Conservation (phyloP, 2,113 vertebrate genomes). For the Anhinga anhinga region DNA sequence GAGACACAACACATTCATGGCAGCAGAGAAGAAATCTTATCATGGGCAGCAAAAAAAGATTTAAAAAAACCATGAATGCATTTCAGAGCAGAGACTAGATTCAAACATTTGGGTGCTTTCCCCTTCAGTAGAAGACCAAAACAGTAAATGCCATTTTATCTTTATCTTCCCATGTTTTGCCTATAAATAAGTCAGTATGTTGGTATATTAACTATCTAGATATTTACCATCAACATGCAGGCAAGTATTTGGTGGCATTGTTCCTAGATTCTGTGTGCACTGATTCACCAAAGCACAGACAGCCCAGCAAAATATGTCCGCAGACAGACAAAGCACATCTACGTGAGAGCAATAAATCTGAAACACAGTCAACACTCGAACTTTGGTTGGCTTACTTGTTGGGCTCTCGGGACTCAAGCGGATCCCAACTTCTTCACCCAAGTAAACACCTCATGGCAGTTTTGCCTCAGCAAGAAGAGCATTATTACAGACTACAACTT, state of each 20-base stretch:
- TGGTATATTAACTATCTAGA: background rate
- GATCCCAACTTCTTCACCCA: background rate
- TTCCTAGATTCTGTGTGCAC: background rate
- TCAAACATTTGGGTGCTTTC: background rate
- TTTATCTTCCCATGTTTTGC: background rate
- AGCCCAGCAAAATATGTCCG: background rate
- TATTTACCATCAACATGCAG: background rate
- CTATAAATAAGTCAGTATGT: background rate
- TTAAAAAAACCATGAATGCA: accelerated
- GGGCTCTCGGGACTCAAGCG: background rate
- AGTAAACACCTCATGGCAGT: background rate
- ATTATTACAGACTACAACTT: background rate
- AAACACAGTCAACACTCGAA: background rate
- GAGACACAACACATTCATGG: background rate
- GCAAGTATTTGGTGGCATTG: background rate
- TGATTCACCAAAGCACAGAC: background rate
- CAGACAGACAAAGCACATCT: background rate
- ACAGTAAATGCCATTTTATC: background rate
- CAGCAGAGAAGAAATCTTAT: background rate
- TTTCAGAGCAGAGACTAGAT: background rate
- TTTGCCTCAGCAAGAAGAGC: background rate
- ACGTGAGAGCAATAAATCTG: background rate
- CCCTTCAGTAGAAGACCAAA: background rate
- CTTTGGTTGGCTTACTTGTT: background rate
- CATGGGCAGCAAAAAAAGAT: background rate